These are phyloP conservation scores for Anomalospiza imberbis DNA, from an alignment of 2,797 vertebrate species.

Conservation along the genomic window DNA sequence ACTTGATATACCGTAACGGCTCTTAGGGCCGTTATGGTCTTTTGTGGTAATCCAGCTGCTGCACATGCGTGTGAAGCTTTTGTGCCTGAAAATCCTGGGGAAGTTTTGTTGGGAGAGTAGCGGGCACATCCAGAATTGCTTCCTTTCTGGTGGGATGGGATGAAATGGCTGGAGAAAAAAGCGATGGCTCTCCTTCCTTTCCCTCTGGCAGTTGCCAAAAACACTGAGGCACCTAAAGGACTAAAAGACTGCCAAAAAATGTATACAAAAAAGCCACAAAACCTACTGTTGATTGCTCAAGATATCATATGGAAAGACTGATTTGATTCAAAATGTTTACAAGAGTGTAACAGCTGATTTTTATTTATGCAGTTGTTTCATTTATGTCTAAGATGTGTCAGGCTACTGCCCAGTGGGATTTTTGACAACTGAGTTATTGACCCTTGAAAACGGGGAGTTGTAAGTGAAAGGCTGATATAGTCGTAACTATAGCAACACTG, in stretches of 20 bases:
- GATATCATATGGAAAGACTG: background rate
- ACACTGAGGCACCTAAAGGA: background rate
- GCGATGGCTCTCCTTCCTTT: background rate
- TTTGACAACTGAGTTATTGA: conserved; percentile 68
- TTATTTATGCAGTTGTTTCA: conserved; percentile 48
- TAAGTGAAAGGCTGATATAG: conserved; percentile 63
- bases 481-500: conserved; percentile 68
- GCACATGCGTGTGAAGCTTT: conserved; percentile 66
- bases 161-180: background rate
- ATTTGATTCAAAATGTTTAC: background rate
- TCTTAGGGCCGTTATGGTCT: conserved; percentile 57
- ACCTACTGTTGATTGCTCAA: background rate
- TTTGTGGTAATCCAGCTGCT: conserved; percentile 62
- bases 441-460: conserved; percentile 58
- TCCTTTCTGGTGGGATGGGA: background rate
- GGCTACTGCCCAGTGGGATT: conserved; percentile 62
- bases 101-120: conserved; percentile 9
- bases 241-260: background rate
- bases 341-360: background rate
- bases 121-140: background rate
- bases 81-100: conserved; percentile 46
- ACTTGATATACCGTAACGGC: conserved; percentile 51
- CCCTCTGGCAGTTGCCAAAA: background rate
- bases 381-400: conserved; percentile 40
- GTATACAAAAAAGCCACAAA: background rate